These are phyloP conservation scores for Pollimyrus isidori DNA, from an alignment of 2,113 vertebrate genomes.

Conservation along the genomic window DNA sequence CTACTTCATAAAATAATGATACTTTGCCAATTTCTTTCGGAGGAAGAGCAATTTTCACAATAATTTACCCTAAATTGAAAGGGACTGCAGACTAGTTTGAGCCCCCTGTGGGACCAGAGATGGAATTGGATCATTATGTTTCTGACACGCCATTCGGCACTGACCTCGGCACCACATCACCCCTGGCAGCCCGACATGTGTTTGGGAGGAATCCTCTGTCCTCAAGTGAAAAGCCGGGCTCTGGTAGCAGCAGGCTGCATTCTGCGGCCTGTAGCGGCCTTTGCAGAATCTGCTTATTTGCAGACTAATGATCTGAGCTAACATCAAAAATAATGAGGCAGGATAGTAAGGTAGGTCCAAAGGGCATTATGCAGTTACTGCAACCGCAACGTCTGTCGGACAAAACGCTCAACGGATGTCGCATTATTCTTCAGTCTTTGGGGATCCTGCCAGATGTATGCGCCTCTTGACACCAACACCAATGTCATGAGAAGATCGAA, in stretches of 20 bases:
- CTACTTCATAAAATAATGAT: slow-evolving; percentile 3
- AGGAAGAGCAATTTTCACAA: neutral
- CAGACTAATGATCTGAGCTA: neutral
- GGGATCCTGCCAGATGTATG: neutral
- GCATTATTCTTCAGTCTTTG: neutral
- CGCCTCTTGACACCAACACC: neutral
- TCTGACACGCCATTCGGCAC: neutral
- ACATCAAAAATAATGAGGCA: neutral
- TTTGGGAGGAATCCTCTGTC: neutral
- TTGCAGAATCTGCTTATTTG: neutral
- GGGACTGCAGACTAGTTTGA: neutral
- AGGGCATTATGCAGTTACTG: neutral
- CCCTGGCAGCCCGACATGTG: neutral
- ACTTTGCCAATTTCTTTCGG: neutral
- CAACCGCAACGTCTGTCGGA: neutral
- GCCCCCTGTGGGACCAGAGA: neutral
- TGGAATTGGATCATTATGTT: neutral
- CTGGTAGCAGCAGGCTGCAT: neutral
- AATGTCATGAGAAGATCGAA: neutral
- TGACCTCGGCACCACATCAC: neutral
- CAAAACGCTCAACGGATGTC: neutral
- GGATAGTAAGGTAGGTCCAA: neutral
- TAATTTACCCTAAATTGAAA: neutral
- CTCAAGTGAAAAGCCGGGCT: neutral
- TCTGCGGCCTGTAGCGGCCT: neutral